Conservation (phyloP, 2,113 vertebrate species). For the Eupsittula cactorum region DNA sequence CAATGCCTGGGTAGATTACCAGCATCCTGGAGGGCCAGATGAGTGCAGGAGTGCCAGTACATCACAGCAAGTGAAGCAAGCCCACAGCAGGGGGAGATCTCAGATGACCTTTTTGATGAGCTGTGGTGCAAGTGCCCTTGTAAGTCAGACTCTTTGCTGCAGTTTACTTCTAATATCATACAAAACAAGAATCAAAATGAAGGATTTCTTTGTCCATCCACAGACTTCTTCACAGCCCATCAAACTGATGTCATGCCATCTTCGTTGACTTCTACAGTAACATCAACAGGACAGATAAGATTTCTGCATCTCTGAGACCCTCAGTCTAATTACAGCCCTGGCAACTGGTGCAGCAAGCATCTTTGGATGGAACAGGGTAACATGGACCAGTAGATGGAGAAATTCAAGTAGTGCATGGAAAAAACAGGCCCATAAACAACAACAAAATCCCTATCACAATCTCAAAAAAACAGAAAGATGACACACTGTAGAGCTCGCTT, state of each 20-base stretch:
- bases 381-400: background rate
- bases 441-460: too few species aligned
- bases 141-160: background rate
- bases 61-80: background rate
- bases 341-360: background rate
- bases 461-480: accelerated
- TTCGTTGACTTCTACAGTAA: background rate
- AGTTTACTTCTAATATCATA: background rate
- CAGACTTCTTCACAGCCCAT: background rate
- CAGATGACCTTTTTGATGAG: background rate
- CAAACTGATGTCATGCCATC: accelerated
- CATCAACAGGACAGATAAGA: background rate
- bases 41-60: accelerated
- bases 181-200: background rate
- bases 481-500: background rate
- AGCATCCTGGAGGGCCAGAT: background rate
- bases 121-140: background rate
- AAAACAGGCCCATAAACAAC: background rate
- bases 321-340: background rate
- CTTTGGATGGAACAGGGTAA: background rate
- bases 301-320: background rate
- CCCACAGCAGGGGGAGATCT: background rate
- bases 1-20: background rate
- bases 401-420: background rate
- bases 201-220: background rate